Conservation (phyloP, 2,888 invertebrate species). For the Gastrophysa polygoni region DNA sequence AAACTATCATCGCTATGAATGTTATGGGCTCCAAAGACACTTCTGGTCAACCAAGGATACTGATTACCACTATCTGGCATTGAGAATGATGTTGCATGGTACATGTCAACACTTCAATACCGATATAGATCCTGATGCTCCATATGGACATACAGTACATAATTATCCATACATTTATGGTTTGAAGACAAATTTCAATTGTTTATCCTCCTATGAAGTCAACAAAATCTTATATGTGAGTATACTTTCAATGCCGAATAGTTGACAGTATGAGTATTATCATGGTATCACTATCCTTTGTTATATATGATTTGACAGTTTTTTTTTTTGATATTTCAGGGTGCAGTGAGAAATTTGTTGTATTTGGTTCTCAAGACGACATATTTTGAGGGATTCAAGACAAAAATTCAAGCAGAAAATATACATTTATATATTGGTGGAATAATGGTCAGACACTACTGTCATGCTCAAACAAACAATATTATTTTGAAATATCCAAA, state of each 20-base stretch:
- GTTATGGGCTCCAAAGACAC: slow-evolving; percentile 44
- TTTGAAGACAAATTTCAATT: slow-evolving; percentile 35
- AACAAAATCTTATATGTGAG: slow-evolving; percentile 40
- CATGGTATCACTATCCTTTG: no score
- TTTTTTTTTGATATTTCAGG: slow-evolving; percentile 25
- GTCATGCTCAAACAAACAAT: slow-evolving; percentile 40
- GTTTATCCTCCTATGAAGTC: slow-evolving; percentile 29
- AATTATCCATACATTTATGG: slow-evolving; percentile 38
- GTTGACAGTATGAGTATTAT: no score
- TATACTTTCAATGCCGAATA: slow-evolving; percentile 4
- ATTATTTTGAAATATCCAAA: slow-evolving; percentile 36
- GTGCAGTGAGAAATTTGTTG: slow-evolving; percentile 32
- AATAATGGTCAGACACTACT: slow-evolving; percentile 41
- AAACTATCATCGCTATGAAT: slow-evolving; percentile 43
- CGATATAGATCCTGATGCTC: slow-evolving; percentile 18
- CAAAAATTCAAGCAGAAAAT: slow-evolving; percentile 21
- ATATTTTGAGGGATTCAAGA: slow-evolving; percentile 36
- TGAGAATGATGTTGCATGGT: slow-evolving; percentile 45
- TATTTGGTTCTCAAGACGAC: slow-evolving; percentile 38
- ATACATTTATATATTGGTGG: slow-evolving; percentile 41
- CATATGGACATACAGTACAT: slow-evolving; percentile 31
- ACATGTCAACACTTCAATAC: slow-evolving; percentile 32
- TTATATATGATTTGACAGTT: background rate
- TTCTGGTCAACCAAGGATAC: slow-evolving; percentile 41
- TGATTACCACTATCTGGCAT: slow-evolving; percentile 40